Percentiles rank a stretch among this genome's conserved stretches.
Conservation (phyloP, 2,113 vertebrate species). For the Morone saxatilis region DNA sequence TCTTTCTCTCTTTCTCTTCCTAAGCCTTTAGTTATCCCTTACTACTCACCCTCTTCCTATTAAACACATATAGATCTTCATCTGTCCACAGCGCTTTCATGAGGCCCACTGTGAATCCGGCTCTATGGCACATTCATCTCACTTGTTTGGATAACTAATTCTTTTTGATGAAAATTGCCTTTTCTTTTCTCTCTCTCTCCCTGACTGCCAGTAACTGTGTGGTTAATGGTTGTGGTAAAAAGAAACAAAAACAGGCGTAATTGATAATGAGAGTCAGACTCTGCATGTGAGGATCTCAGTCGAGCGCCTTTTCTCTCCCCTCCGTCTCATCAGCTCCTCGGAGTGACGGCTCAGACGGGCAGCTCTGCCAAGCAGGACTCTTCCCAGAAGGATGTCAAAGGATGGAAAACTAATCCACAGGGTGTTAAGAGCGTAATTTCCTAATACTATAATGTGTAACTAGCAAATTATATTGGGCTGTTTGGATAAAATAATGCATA, state of each 20-base stretch:
- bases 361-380: constrained; percentile 53
- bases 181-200: constrained; percentile 33
- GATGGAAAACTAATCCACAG: constrained; percentile 60
- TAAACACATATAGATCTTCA: constrained; percentile 76
- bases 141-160: constrained; percentile 80
- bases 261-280: constrained; percentile 86
- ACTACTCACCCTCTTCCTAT: constrained; percentile 74
- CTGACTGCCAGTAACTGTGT: constrained; percentile 73
- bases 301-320: constrained; percentile 47
- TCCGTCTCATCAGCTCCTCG: constrained; percentile 22
- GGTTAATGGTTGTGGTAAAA: constrained; percentile 82
- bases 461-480: constrained; percentile 25
- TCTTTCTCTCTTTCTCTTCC: constrained; percentile 43
- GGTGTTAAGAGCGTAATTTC: constrained; percentile 60
- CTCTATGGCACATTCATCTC: constrained; percentile 66
- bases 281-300: constrained; percentile 64
- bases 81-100: constrained; percentile 69
- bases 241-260: constrained; percentile 86
- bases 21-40: constrained; percentile 68
- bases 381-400: constrained; percentile 63
- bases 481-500: constrained; percentile 43
- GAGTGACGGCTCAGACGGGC: constrained; percentile 60
- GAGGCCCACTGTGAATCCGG: constrained; percentile 53
- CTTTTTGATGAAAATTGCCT: constrained; percentile 79
- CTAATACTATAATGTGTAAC: constrained; percentile 69